These are phyloP conservation scores for Mnemiopsis leidyi DNA, from an alignment of 37 sponge, comb jelly and placozoan genomes.

Conservation along the genomic window DNA sequence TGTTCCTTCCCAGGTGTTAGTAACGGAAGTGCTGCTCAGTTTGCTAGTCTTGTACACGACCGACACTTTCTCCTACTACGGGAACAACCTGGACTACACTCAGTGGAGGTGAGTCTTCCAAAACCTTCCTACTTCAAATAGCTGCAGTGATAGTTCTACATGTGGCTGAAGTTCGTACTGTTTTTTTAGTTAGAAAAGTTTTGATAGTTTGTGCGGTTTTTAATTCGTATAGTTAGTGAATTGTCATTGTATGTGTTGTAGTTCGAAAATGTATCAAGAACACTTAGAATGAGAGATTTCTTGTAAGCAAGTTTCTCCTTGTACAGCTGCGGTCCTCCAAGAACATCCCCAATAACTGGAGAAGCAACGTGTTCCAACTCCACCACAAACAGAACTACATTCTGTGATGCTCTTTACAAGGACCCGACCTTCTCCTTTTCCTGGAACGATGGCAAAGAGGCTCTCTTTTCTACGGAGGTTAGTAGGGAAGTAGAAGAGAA, in stretches of 20 bases:
- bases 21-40: conserved; percentile 10
- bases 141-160: too few relatives aligned
- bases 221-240: too few relatives aligned
- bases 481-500: too few relatives aligned
- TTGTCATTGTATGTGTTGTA: too few relatives aligned
- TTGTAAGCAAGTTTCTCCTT: not conserved
- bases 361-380: not conserved
- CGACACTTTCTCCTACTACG: conserved; percentile 36
- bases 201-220: too few relatives aligned
- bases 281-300: too few relatives aligned
- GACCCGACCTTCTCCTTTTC: not conserved
- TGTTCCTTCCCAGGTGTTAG: conserved; percentile 1
- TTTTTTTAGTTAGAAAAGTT: too few relatives aligned
- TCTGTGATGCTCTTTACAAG: not conserved
- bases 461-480: not conserved
- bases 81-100: not conserved
- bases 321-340: not conserved
- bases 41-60: not conserved
- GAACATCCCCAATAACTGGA: not conserved
- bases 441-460: not conserved
- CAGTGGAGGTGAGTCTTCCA: not conserved
- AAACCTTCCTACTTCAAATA: too few relatives aligned
- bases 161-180: too few relatives aligned
- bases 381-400: not conserved
- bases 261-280: too few relatives aligned